Conservation (phyloP, 2,888 invertebrate genomes). For the Phortica magna region DNA sequence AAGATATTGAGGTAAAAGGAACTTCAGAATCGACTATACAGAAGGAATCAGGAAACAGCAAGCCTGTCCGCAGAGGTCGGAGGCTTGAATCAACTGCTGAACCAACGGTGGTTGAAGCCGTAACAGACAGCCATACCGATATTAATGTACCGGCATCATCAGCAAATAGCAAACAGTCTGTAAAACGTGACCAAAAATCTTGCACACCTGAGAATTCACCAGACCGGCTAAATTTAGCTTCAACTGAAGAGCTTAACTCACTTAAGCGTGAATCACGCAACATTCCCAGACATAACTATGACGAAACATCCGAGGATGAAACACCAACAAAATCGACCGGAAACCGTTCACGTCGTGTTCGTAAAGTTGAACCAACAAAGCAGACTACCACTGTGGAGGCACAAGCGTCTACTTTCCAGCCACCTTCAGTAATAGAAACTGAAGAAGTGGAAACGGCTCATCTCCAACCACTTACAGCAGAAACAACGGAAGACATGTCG, state of each 20-base stretch:
- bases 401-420: background rate
- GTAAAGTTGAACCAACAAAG: background rate
- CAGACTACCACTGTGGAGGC: background rate
- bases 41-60: background rate
- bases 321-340: constrained; percentile 33
- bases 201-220: background rate
- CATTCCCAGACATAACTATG: constrained; percentile 52
- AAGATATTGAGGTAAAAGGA: background rate
- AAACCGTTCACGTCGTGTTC: constrained; percentile 29
- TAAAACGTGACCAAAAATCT: constrained; percentile 2
- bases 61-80: constrained; percentile 39
- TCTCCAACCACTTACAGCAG: constrained; percentile 34
- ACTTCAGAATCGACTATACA: background rate
- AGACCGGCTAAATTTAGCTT: background rate
- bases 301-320: constrained; percentile 54
- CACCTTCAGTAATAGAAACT: background rate
- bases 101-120: background rate
- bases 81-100: constrained; percentile 32
- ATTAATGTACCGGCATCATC: background rate
- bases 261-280: constrained; percentile 39
- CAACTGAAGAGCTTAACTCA: background rate
- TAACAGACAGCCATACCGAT: background rate
- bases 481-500: constrained; percentile 55
- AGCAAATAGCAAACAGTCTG: background rate
- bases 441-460: background rate